Percentiles rank a stretch among this genome's conserved stretches.
Evolutionary conservation across 2,113 vertebrate genomes (phyloP).

Genomic region (Lanius collurio): DNA sequence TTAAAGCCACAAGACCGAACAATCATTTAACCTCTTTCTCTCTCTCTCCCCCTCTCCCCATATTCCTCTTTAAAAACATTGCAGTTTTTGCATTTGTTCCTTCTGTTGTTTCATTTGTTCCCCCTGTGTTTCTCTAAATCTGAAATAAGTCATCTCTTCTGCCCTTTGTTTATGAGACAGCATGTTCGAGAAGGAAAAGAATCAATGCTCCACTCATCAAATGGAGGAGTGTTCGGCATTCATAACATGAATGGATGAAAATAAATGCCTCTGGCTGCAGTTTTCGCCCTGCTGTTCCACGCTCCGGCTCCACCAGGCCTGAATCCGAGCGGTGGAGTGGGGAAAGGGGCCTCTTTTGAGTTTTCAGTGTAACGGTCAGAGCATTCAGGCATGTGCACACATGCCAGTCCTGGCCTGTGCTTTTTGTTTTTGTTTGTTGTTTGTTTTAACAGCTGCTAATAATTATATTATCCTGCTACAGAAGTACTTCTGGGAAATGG

Average conservation of each 20-base stretch:
- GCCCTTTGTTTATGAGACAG: slow-evolving; percentile 22
- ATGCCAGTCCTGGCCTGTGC: slow-evolving; percentile 38
- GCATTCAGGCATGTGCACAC: slow-evolving; percentile 64
- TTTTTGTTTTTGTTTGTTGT: slow-evolving; percentile 56
- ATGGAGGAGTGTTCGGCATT: neutral
- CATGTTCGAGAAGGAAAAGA: neutral
- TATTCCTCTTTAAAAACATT: neutral
- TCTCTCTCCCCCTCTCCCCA: neutral
- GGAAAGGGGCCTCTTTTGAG: slow-evolving; percentile 57
- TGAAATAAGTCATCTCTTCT: neutral
- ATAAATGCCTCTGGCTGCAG: slow-evolving; percentile 25
- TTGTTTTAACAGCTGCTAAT: slow-evolving; percentile 62
- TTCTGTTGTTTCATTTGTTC: neutral
- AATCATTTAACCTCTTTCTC: neutral
- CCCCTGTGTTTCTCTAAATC: neutral
- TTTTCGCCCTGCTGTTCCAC: neutral
- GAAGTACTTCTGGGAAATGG: slow-evolving; percentile 35
- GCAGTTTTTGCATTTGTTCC: neutral
- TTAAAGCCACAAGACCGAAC: neutral
- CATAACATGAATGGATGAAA: neutral
- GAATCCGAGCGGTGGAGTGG: neutral
- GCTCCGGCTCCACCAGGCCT: neutral
- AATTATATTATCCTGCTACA: slow-evolving; percentile 56
- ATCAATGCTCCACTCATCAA: neutral
- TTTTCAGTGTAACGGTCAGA: slow-evolving; percentile 40